A percentile compares a stretch with the other conserved stretches of the same genome.
These are phyloP conservation scores for Sebastolobus alascanus DNA, from an alignment of 2,797 vertebrate genomes.

Conservation along the genomic window DNA sequence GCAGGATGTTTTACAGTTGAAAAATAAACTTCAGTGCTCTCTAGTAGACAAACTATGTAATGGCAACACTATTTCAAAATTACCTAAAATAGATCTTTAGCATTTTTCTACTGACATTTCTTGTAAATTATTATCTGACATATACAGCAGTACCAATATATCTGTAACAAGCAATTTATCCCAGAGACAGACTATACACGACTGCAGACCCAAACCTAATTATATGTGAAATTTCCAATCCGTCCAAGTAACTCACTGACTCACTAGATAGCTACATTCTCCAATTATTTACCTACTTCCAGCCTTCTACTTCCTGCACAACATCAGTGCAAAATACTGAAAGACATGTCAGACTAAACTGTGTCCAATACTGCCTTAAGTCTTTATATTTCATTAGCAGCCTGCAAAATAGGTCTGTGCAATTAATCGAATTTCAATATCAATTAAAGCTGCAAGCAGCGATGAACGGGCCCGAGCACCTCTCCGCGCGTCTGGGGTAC, in stretches of 20 bases:
- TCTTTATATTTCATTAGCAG: not conserved
- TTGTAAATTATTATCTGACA: not conserved
- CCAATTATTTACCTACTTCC: not conserved
- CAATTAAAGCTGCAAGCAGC: no score
- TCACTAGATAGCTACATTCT: not conserved
- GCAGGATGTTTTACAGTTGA: not conserved
- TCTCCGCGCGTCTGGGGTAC: no score
- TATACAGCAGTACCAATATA: not conserved
- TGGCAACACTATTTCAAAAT: not conserved
- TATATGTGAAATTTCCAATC: not conserved
- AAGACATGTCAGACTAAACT: not conserved
- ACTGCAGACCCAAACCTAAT: not conserved
- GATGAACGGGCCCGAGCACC: no score
- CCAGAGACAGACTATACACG: not conserved
- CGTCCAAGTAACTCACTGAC: not conserved
- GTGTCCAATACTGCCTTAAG: not conserved
- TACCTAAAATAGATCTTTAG: not conserved
- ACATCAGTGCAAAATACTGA: not conserved
- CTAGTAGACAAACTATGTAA: not conserved
- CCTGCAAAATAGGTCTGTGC: not conserved
- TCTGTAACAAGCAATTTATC: not conserved
- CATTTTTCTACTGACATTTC: not conserved
- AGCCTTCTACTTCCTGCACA: not conserved
- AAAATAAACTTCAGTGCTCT: not conserved
- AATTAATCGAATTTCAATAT: no score